Percentiles rank a stretch among this genome's conserved stretches.
Evolutionary conservation across 2,113 vertebrate species (phyloP).

Genomic region (Corynorhinus townsendii): DNA sequence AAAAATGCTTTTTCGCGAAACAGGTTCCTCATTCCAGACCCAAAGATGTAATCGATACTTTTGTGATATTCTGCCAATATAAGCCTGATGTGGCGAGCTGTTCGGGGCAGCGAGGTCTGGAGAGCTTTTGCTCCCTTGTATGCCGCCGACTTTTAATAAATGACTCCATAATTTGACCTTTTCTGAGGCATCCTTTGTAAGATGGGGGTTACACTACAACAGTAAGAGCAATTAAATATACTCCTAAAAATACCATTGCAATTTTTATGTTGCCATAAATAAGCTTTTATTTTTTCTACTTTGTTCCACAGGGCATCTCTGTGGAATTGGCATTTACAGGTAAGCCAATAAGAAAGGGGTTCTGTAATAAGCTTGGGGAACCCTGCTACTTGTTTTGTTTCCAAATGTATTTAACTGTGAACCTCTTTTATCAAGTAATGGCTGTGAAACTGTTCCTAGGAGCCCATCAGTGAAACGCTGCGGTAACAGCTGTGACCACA

Average conservation of each 20-base stretch:
- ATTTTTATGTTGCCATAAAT: not conserved
- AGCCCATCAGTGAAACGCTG: not conserved
- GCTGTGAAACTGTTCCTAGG: not conserved
- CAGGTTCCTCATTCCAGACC: too few relatives aligned
- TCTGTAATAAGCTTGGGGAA: not conserved
- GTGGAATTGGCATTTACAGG: not conserved
- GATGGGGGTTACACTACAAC: too few relatives aligned
- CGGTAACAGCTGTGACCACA: not conserved
- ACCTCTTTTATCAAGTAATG: not conserved
- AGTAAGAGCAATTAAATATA: not conserved
- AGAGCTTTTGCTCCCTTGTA: too few relatives aligned
- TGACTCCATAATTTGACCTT: too few relatives aligned
- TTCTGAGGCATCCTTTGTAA: too few relatives aligned
- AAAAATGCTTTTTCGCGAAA: too few relatives aligned
- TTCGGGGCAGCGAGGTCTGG: too few relatives aligned
- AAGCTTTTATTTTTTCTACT: not conserved
- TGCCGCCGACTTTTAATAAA: too few relatives aligned
- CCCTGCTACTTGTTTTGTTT: not conserved
- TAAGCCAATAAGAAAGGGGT: not conserved
- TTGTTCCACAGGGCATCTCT: not conserved
- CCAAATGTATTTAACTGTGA: not conserved
- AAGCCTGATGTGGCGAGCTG: too few relatives aligned
- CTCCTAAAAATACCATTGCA: not conserved
- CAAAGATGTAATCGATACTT: too few relatives aligned
- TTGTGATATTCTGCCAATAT: too few relatives aligned